phyloP scores from a whole-genome alignment of 2,113 vertebrate species.

The Clarias magur region DNA sequence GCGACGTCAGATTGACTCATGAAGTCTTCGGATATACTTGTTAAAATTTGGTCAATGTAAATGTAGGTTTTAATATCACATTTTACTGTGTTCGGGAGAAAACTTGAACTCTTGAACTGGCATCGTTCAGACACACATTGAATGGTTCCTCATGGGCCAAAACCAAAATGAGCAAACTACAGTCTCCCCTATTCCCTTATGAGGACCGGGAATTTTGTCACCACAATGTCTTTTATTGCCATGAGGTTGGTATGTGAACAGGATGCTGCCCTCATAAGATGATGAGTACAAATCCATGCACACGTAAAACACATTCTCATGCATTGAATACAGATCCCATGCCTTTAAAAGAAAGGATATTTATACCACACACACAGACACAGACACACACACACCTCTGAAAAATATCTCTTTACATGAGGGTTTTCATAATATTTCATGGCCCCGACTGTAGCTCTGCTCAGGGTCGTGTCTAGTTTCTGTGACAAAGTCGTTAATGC shows the following conservation, averaged over 20 bases:
- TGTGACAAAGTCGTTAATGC: conserved; percentile 51
- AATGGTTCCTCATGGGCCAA: conserved; percentile 28
- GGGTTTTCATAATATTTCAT: conserved; percentile 40
- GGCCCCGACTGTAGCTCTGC: conserved; percentile 3
- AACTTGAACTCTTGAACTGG: conserved; percentile 15
- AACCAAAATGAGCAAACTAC: conserved; percentile 30
- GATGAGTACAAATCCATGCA: conserved; percentile 6
- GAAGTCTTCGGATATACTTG: not conserved
- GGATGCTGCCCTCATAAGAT: conserved; percentile 24
- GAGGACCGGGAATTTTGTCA: conserved; percentile 16
- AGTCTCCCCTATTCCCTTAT: conserved; percentile 22
- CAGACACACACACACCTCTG: conserved; percentile 5
- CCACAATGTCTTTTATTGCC: conserved; percentile 21
- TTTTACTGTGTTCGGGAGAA: not conserved
- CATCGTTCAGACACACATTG: conserved; percentile 26
- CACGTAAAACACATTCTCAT: not conserved
- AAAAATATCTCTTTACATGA: conserved; percentile 40
- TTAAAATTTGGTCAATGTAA: not conserved
- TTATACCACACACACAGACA: not conserved
- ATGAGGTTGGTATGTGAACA: conserved; percentile 21
- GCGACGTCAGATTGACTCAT: no score
- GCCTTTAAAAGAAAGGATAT: not conserved
- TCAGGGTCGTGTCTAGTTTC: conserved; percentile 40
- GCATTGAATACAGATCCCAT: not conserved
- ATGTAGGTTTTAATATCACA: not conserved